Evolutionary conservation across 1,140 invertebrate species (phyloP), one percentile per base, ranked within the genome.

Genomic region (Sminthurinus signatus): DNA sequence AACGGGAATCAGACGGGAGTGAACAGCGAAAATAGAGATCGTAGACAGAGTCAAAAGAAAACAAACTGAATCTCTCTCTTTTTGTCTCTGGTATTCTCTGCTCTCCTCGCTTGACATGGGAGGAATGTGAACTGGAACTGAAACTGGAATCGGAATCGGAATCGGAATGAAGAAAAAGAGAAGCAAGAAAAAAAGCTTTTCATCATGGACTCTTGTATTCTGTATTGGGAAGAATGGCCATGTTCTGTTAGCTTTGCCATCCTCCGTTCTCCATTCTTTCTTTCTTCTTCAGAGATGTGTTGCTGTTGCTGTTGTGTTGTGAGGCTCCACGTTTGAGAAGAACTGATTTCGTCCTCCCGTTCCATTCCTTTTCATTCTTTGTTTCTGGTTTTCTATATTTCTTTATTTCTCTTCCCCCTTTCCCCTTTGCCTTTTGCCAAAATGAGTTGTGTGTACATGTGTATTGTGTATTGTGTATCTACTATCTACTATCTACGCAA

Each of bases 371-470:
- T 36, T 36, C 32, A 5, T 36, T 36, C 32, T 36, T 8, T 36
- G 15, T 36, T 15, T 59, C 43, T 36, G 32, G 15, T 36, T 36
- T 36, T 15, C 5, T 36, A 17, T 25, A 14, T 39, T 2, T 43
- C 2, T 23, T 25, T n/a, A 42, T 21, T 60, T 29, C 46, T 27
- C n/a, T 51, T 39, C 17, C 50, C 39, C 50, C 39, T 55, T 32
- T 43, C 28, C 61, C 50, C 23, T 28, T n/a, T n/a, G 25, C 50
- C n/a, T 46, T n/a, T 52, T 29, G 23, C 4, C 29, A 23, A 62
- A 62, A 62, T 54, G 50, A 43, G 60, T 54, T 54, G 48, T 62
- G 39, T 32, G n/a, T n/a, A n/a, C n/a, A n/a, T n/a, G n/a, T n/a
- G n/a, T n/a, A n/a, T n/a, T n/a, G n/a, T n/a, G n/a, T n/a, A n/a